phyloP scores from a whole-genome alignment of 2,888 invertebrate genomes.

The Andrena camellia region DNA sequence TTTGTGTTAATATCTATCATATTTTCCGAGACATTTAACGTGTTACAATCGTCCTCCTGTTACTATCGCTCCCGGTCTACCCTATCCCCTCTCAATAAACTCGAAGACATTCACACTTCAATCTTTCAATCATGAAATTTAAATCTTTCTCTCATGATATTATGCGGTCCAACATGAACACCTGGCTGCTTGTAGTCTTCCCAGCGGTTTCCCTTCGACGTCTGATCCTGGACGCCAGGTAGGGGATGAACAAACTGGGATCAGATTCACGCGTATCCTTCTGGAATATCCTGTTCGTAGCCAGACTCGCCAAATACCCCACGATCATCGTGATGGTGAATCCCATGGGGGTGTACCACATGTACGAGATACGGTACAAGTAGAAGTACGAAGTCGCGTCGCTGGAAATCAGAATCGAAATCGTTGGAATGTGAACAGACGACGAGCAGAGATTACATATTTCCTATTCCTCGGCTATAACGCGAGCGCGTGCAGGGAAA shows the following conservation, averaged over 20 bases:
- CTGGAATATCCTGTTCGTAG: conserved; percentile 81
- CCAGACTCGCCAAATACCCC: conserved; percentile 86
- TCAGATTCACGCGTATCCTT: conserved; percentile 84
- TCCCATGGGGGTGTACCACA: conserved; percentile 89
- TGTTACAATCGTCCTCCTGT: no score
- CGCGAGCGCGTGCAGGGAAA: not conserved
- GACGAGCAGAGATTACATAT: not conserved
- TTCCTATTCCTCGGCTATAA: not conserved
- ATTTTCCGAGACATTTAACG: no score
- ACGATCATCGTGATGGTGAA: conserved; percentile 85
- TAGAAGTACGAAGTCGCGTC: conserved; percentile 86
- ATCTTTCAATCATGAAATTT: not conserved
- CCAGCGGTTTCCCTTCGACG: conserved; percentile 68
- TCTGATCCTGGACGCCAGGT: conserved; percentile 86
- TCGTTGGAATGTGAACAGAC: not conserved
- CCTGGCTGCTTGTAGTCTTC: conserved; percentile 75
- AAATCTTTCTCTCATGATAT: conserved; percentile 16
- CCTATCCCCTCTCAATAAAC: not conserved
- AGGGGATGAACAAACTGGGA: conserved; percentile 87
- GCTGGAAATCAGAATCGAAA: conserved; percentile 41
- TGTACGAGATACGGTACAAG: conserved; percentile 90
- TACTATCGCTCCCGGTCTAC: no score
- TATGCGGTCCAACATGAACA: conserved; percentile 72
- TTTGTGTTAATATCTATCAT: no score
- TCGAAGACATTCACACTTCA: not conserved